Percentiles rank a stretch among this genome's conserved stretches.
These are phyloP conservation scores for Eptatretus burgeri DNA, from an alignment of 2,113 vertebrate species.

Conservation along the genomic window DNA sequence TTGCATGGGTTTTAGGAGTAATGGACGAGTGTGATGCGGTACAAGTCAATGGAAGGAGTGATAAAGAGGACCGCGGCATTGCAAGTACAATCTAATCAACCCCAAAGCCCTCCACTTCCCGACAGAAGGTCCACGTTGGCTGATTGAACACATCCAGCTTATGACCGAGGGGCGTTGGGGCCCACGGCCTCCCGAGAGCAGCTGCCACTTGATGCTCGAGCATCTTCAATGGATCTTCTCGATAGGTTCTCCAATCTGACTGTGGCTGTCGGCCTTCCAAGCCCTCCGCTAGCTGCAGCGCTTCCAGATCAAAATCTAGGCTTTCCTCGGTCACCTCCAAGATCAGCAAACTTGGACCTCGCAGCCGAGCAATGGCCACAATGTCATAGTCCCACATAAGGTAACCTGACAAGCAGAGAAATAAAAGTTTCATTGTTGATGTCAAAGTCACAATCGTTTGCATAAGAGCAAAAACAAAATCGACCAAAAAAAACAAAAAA, in stretches of 20 bases:
- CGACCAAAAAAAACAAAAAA: no score
- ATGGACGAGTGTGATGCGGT: neutral
- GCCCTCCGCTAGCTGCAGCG: neutral
- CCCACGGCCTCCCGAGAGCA: neutral
- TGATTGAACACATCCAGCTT: conserved; percentile 5
- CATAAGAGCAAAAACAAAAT: no score
- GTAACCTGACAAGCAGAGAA: neutral
- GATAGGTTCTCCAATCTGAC: no score
- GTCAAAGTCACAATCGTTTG: no score
- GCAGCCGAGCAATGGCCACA: conserved; percentile 3
- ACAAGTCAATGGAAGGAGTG: neutral
- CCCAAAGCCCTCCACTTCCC: conserved; percentile 5
- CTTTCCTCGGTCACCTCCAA: conserved; percentile 2
- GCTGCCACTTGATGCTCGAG: neutral
- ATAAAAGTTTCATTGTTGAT: no score
- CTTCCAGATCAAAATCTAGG: conserved; percentile 1
- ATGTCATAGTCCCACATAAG: conserved; percentile 4
- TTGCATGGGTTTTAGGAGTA: no score
- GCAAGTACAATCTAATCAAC: neutral
- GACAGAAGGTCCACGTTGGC: conserved; percentile 5
- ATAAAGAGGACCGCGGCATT: neutral
- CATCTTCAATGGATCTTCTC: neutral
- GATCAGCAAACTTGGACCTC: neutral
- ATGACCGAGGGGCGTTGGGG: conserved; percentile 3
- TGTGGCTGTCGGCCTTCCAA: no score